Percentiles rank a stretch among this genome's conserved stretches.
These are phyloP conservation scores for Lichenostomus cassidix DNA, from an alignment of 2,113 vertebrate genomes.

Conservation along the genomic window DNA sequence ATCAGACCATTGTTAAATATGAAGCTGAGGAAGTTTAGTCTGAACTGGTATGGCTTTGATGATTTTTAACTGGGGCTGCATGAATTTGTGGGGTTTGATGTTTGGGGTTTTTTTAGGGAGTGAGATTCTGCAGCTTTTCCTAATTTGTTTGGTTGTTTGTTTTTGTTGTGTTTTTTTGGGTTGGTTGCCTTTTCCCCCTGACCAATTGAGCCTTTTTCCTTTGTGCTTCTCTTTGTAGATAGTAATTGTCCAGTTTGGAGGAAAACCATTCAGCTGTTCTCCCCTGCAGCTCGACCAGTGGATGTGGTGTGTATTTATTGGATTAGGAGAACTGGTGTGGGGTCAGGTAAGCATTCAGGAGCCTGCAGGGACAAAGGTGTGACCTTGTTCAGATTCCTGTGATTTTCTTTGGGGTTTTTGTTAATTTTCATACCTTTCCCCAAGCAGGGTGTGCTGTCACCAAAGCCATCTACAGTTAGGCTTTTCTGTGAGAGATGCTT, in stretches of 20 bases:
- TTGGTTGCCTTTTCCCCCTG: not conserved
- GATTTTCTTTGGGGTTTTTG: not conserved
- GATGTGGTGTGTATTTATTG: slow-evolving; percentile 99
- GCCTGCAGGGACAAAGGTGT: not conserved
- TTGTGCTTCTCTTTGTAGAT: slow-evolving; percentile 75
- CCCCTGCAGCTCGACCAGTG: slow-evolving; percentile 94
- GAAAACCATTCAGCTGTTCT: slow-evolving; percentile 96
- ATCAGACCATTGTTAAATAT: not conserved
- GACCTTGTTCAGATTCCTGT: not conserved
- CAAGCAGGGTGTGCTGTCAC: not conserved
- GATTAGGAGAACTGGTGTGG: slow-evolving; percentile 95
- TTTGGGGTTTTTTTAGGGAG: not conserved
- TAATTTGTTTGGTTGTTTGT: not conserved
- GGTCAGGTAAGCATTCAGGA: slow-evolving; percentile 87
- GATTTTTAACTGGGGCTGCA: not conserved
- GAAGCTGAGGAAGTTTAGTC: not conserved
- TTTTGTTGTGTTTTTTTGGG: accelerated
- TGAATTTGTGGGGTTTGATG: not conserved
- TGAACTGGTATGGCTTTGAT: not conserved
- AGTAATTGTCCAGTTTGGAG: slow-evolving; percentile 96
- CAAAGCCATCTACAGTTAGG: not conserved
- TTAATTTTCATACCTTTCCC: not conserved
- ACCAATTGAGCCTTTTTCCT: not conserved
- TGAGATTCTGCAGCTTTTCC: not conserved
- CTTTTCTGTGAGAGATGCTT: not conserved